Conservation (phyloP, 1,140 invertebrate genomes). For the Bacillus rossius region DNA sequence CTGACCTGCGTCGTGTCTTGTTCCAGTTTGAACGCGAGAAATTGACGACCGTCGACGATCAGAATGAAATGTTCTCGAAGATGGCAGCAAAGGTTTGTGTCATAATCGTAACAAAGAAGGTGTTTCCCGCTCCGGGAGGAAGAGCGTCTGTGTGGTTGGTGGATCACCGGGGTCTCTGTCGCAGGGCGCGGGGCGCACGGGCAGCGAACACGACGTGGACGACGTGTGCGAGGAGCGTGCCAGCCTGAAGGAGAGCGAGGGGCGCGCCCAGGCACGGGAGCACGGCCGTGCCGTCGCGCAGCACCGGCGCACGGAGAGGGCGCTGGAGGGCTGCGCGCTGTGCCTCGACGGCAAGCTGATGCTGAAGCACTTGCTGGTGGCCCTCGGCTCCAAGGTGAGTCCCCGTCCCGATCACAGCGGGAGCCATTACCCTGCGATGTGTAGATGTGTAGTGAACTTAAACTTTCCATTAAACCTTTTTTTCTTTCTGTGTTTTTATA, state of each 20-base stretch:
- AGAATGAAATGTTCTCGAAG: conserved; percentile 74
- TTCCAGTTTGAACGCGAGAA: conserved; percentile 86
- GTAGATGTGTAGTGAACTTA: too few relatives aligned
- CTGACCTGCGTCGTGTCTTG: conserved; percentile 29
- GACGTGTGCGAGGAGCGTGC: conserved; percentile 80
- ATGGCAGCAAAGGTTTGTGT: conserved; percentile 56
- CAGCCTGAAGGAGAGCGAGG: conserved; percentile 51
- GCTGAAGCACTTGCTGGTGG: conserved; percentile 83
- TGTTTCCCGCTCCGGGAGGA: too few relatives aligned
- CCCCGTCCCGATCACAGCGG: too few relatives aligned
- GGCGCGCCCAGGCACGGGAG: conserved; percentile 58
- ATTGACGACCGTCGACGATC: conserved; percentile 69
- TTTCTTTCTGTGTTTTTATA: too few relatives aligned
- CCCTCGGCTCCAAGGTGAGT: conserved; percentile 69
- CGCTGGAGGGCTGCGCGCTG: conserved; percentile 71
- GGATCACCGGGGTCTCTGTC: not conserved
- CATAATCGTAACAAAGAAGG: too few relatives aligned
- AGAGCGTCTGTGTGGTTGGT: not conserved
- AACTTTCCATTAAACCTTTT: too few relatives aligned
- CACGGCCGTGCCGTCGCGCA: conserved; percentile 64
- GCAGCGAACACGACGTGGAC: conserved; percentile 74
- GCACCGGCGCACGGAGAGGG: conserved; percentile 59
- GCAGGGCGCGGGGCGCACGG: conserved; percentile 23
- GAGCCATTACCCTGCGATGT: too few relatives aligned
- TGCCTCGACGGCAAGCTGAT: conserved; percentile 78